Base-by-base conservation (phyloP, 1,140 invertebrate genomes). In the Lepidotrigona ventralis region DNA sequence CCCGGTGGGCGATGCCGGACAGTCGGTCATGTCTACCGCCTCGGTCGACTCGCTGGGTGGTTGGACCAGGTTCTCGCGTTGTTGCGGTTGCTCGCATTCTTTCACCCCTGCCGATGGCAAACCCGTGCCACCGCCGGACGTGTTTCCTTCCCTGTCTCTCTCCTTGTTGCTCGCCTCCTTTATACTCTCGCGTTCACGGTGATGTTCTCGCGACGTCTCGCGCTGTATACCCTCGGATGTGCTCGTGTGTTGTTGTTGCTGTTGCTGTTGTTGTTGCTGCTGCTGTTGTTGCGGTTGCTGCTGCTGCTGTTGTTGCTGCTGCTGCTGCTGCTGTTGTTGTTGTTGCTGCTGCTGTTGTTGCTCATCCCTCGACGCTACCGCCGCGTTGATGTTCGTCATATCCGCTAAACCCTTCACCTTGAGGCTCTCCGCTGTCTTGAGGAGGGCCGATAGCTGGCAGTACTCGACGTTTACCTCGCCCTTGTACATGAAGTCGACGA, bases 401-500 rank as follows among this genome's bases (percentile, higher is more conserved):
- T 98, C 98, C 93, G 98, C 97, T 90, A 99, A 95, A 91, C 98
- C 98, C 95, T 98, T 98, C 79, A 97, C 96, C 94, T 98, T 98
- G 66, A 99, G 96, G 93, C 97, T 98, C 95, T 98, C 98, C 87
- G 98, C 98, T 90, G 98, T 98, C 94, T 98, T 98, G 86, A 99
- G 96, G 89, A 99, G 96, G 87, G 97, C 97, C 90, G 97, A 97
- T 90, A 99, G 95, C 94, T 98, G 97, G 94, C 97, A 98, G 93
- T 98, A 98, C 94, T 98, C 97, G 88, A 98, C 97, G 96, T 98
- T 98, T 87, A 98, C 98, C 94, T 98, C 98, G 89, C 98, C 98
- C 94, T 98, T 97, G 96, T 99, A 98, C 98, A 99, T 99, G 96
- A 98, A 98, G 95, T 98, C 97, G 92, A 98, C 97, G 92, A 99